Evolutionary conservation across 53 echinoderm and acorn worm genomes (phyloP), one percentile per base, ranked within the genome.

Genomic region (Antedon mediterranea): DNA sequence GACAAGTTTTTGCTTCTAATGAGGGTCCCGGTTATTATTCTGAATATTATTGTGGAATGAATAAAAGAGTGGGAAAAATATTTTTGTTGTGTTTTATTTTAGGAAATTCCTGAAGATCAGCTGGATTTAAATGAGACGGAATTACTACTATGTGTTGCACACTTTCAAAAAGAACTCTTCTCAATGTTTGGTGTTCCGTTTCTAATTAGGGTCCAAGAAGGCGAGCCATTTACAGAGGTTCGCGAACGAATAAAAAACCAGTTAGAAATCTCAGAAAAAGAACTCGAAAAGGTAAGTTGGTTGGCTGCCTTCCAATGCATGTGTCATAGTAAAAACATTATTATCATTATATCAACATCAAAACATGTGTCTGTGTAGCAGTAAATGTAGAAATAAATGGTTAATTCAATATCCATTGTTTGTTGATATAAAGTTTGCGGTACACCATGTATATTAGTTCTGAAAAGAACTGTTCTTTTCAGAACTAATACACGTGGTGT

Each of bases 141-240:
- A 76, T 85, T 95, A 79, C 71, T 95, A 32, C 89, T 95, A 5
- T 92, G 89, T 85, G 89, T 92, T 27, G 91, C 95, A 72, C 95
- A 95, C 78, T 95, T 92, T 78, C 95, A 95, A 78, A 95, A 95
- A 79, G 95, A 95, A 32, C 78, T 95, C 34, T 95, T 88, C 79
- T 87, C 88, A 78, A 95, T 89, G 26, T 95, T 95, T 85, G 95
- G 95, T 26, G 89, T 89, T 75, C 95, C 95, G 18, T 95, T 95
- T 84, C 89, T 91, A 71, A 83, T 95, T 6, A 85, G 87, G 81
- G 76, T 95, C 78, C 89, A 89, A 84, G 86, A 92, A 89, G 89
- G 89, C 30, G 91, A 95, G 84, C 76, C 91, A 26, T 91, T 89
- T 78, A 30, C 88, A 18, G 92, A 95, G 73, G 88, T 95, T 37